phyloP scores from a whole-genome alignment of 2,113 vertebrate genomes.

The Anolis sagrei region DNA sequence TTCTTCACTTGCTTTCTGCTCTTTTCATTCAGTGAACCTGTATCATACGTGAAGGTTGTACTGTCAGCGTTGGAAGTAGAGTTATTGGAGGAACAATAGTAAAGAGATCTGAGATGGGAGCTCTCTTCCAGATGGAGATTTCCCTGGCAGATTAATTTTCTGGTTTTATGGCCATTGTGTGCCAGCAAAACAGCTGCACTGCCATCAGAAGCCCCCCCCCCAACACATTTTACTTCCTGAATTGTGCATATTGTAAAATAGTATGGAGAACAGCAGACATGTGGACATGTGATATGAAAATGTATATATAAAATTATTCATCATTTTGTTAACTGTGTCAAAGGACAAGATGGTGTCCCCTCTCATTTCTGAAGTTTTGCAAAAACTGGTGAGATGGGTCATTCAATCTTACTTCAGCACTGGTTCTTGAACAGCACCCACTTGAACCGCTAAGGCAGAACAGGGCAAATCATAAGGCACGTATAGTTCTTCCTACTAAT shows the following conservation, averaged over 20 bases:
- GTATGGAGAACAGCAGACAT: neutral
- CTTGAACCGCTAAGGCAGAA: neutral
- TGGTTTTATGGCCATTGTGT: slow-evolving; percentile 3
- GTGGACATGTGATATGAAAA: neutral
- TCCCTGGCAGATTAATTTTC: slow-evolving; percentile 8
- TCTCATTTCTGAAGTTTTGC: no score
- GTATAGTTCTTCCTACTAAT: neutral
- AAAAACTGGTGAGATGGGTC: neutral
- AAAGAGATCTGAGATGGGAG: slow-evolving; percentile 2
- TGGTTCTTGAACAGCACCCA: neutral
- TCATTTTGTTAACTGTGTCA: no score
- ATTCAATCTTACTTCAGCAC: neutral
- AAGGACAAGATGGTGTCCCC: no score
- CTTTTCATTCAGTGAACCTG: neutral
- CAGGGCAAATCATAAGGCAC: neutral
- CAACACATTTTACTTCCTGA: neutral
- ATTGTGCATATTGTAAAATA: slow-evolving; percentile 13
- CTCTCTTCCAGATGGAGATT: slow-evolving; percentile 30
- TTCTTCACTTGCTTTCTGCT: neutral
- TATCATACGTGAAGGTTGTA: neutral
- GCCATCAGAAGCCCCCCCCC: neutral
- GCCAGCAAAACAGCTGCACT: slow-evolving; percentile 30
- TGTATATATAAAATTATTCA: neutral
- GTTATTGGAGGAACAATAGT: slow-evolving; percentile 11
- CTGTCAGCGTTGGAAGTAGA: neutral